Base-by-base conservation (phyloP, 2,113 vertebrate species). In the Saiga tatarica region DNA sequence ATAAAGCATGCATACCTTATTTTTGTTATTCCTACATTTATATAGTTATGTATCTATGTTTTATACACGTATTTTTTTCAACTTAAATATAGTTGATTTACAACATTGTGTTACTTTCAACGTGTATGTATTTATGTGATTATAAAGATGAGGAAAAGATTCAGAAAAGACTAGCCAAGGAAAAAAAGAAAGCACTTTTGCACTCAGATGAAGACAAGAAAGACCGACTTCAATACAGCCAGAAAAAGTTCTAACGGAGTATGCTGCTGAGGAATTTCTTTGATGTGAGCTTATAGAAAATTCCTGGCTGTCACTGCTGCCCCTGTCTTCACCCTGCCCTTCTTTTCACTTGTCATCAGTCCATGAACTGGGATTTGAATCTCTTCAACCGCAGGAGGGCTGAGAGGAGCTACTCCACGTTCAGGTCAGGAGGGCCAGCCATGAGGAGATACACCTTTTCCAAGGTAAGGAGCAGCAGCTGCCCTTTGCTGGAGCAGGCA, bases 251-350 rank as follows among this genome's bases (percentile, higher is more conserved):
- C 45, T 62, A 45, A 71, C n/a, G 14, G 67, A 94, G 76, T 39
- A 11, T 52, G 81, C n/a, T 71, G 47, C 90, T 88, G 59, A 96
- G 94, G 90, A 95, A 92, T 94, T 76, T 88, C 94, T 98, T 95
- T 98, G 88, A 97, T 92, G 89, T 87, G 84, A 96, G 64, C 87
- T 95, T 83, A 97, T 14, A 87, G 67, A 92, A 97, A 93, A 84
- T 60, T 52, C 28, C 94, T 82, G 64, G n/a, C 76, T 79, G 15
- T 89, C 89, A n/a, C 26, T 84, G 87, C 28, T 45, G 14, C 5
- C 76, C 50, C 23, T 6, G 25, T 42, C 74, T 62, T 42, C 15
- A 55, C 33, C 16, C 39, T 59, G 23, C 6, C 74, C 71, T 71
- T n/a, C 76, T 21, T 36, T 59, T 26, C 57, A 62, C 45, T 52